Evolutionary conservation across 2,797 vertebrate genomes (phyloP), one percentile per base, ranked within the genome.

Genomic region (Myotis planiceps): DNA sequence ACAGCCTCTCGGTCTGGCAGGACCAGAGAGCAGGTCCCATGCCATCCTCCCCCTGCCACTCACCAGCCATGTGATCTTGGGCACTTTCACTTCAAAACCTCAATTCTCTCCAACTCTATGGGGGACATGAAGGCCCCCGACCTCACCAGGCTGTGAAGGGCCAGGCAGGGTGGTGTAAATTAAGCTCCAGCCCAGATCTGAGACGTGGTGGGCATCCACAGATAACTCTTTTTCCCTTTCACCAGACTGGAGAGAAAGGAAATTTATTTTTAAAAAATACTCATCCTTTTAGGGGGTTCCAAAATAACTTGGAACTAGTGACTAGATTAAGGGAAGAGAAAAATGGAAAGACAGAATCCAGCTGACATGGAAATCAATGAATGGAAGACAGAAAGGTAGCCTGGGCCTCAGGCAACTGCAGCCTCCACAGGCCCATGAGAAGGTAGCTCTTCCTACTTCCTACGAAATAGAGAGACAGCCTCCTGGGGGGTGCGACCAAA

Each of bases 261-360:
- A 71, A 75, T 78, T 45, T 25, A 27, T 45, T 49, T n/a, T 10
- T 8, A 23, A 49, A 32, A 80, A 39, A 25, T 3, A n/a, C 9
- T 63, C 19, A 23, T 37, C 42, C 29, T 42, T 47, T 34, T 27
- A 65, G 16, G 9, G 18, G 13, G 58, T 21, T 87, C 49, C 49
- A 32, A 55, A 93, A 76, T 49, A 32, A 68, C 27, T 21, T 80
- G 63, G 10, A 82, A 82, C 15, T 60, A 23, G 5, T 15, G 13
- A 71, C 53, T 60, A 71, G 27, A 85, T 45, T 51, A 6, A 88
- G 32, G 37, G 32, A 34, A 75, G 75, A 82, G 83, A 76, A 45
- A 71, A 19, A 16, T 0, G 27, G 65, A 34, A n/a, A 89, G 71
- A 42, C 5, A 82, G 27, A 63, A 32, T 21, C 34, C 2, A 3